Evolutionary conservation across 2,888 invertebrate species (phyloP).

Genomic region (Torymus tubicola): DNA sequence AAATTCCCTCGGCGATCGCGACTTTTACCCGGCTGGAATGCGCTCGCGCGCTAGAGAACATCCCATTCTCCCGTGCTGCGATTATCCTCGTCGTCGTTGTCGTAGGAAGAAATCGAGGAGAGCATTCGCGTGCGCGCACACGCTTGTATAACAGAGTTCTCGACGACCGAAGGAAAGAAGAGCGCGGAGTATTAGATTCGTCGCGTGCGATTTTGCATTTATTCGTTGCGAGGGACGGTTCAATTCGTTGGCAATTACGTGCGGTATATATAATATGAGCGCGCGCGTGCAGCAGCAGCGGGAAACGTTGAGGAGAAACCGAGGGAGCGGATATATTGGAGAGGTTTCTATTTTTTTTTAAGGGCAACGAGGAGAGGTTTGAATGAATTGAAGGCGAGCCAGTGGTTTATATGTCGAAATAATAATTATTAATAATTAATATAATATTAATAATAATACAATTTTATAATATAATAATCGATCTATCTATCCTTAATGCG

Average conservation of each 20-base stretch:
- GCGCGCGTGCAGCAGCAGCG: too few relatives aligned
- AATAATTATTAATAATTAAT: constrained; percentile 65
- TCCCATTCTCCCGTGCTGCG: constrained; percentile 6
- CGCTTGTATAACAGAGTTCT: too few relatives aligned
- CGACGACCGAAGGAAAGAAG: neutral
- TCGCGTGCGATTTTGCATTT: neutral
- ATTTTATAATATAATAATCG: constrained; percentile 67
- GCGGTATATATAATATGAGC: too few relatives aligned
- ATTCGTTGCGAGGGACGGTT: neutral
- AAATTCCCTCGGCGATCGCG: constrained; percentile 66
- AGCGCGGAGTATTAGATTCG: constrained; percentile 5
- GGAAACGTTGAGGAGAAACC: too few relatives aligned
- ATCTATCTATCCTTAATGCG: constrained; percentile 67
- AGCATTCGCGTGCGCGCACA: neutral
- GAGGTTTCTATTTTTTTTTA: too few relatives aligned
- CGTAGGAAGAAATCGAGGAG: neutral
- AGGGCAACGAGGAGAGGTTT: neutral
- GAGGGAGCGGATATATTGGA: too few relatives aligned
- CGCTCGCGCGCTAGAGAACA: neutral
- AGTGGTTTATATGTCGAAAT: constrained; percentile 57
- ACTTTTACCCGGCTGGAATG: constrained; percentile 61
- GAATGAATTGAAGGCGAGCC: constrained; percentile 20
- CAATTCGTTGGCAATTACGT: neutral
- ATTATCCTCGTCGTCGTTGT: constrained; percentile 12
- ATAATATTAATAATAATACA: constrained; percentile 66